phyloP scores from a whole-genome alignment of 2,797 vertebrate genomes.

The Hydrophis major region DNA sequence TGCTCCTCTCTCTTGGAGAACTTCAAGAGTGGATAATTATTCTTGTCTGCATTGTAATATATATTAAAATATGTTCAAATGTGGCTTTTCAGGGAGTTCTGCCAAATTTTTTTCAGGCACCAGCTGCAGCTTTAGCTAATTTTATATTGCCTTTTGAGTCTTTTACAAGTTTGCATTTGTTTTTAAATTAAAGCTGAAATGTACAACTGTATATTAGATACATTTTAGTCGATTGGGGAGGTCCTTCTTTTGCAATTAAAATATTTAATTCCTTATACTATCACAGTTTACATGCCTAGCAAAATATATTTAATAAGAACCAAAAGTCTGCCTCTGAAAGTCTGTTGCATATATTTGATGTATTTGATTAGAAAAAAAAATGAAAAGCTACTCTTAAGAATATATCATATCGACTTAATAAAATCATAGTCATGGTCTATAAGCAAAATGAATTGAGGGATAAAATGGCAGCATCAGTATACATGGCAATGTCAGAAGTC shows the following conservation, averaged over 20 bases:
- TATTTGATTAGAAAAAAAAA: constrained; percentile 23
- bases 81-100: constrained; percentile 84
- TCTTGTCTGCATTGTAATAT: constrained; percentile 87
- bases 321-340: background rate
- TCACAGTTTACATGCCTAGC: constrained; percentile 23
- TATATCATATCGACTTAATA: constrained; percentile 25
- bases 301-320: constrained; percentile 38
- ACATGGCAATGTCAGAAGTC: background rate
- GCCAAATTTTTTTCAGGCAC: constrained; percentile 85
- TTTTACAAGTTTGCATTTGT: constrained; percentile 77
- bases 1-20: constrained; percentile 69
- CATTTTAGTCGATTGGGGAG: constrained; percentile 51
- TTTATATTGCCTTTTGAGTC: constrained; percentile 80
- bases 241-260: constrained; percentile 54
- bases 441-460: background rate
- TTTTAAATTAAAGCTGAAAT: constrained; percentile 62
- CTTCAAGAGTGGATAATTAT: constrained; percentile 85
- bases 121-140: constrained; percentile 82
- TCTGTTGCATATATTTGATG: background rate
- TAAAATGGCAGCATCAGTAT: background rate
- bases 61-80: constrained; percentile 85
- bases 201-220: constrained; percentile 63
- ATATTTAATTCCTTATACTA: constrained; percentile 48
- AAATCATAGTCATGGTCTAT: background rate
- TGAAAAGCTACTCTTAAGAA: constrained; percentile 40